These are phyloP conservation scores for Myotis pilosus DNA, from an alignment of 2,797 vertebrate species.

Conservation along the genomic window DNA sequence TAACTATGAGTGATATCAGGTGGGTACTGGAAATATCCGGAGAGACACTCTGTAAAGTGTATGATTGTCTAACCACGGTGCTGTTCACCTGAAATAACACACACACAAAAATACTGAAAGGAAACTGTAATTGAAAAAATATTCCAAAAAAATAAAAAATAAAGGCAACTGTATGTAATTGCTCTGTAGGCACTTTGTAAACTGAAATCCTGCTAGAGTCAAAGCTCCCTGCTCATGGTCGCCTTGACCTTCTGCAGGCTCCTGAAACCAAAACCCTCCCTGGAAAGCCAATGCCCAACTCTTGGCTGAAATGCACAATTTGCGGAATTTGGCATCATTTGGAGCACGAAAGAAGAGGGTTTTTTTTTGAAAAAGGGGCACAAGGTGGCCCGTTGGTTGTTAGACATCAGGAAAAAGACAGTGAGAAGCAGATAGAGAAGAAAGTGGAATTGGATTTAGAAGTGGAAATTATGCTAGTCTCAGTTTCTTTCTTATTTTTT, in stretches of 20 bases:
- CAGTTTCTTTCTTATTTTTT: too few relatives aligned
- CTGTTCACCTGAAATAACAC: background rate
- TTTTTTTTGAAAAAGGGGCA: background rate
- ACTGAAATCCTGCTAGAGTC: background rate
- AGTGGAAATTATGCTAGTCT: background rate
- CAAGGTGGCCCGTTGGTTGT: background rate
- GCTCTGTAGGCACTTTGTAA: background rate
- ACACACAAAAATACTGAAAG: background rate
- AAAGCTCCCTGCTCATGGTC: background rate
- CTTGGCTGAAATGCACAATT: background rate
- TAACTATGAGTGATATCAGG: background rate
- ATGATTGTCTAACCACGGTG: background rate
- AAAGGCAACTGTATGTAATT: background rate
- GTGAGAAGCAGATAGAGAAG: background rate
- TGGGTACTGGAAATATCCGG: background rate
- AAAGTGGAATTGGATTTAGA: background rate
- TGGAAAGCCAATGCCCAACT: background rate
- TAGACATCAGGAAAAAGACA: background rate
- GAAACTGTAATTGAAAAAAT: background rate
- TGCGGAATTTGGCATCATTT: background rate
- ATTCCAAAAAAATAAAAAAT: background rate
- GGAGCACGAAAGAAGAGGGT: background rate
- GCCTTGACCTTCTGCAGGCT: background rate
- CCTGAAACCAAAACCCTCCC: background rate
- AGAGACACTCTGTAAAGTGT: background rate